A percentile compares a stretch with the other conserved stretches of the same genome.
phyloP scores from a whole-genome alignment of 2,888 invertebrate species.

The Strigamia crassipes region DNA sequence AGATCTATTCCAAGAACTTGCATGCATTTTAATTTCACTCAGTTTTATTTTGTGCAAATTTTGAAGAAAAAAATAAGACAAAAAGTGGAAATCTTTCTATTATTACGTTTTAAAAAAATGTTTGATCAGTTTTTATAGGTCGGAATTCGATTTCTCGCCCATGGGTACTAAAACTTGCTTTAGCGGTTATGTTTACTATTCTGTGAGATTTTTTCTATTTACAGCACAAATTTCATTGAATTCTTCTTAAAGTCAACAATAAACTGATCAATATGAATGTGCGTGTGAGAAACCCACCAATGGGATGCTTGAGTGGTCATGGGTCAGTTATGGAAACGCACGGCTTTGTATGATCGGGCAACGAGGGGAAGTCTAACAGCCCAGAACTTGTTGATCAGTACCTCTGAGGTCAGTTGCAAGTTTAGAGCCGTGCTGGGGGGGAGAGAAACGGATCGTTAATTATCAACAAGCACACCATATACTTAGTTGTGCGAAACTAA shows the following conservation, averaged over 20 bases:
- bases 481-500: background rate
- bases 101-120: too few relatives aligned
- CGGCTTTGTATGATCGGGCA: background rate
- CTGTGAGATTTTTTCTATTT: background rate
- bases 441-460: background rate
- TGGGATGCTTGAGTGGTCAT: conserved; percentile 2
- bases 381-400: conserved; percentile 22
- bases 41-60: too few relatives aligned
- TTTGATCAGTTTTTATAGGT: too few relatives aligned
- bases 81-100: too few relatives aligned
- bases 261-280: background rate
- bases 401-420: conserved; percentile 18
- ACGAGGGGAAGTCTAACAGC: background rate
- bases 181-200: too few relatives aligned
- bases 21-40: too few relatives aligned
- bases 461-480: background rate
- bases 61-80: too few relatives aligned
- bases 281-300: background rate
- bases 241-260: background rate
- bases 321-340: conserved; percentile 17
- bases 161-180: too few relatives aligned
- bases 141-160: too few relatives aligned
- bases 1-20: too few relatives aligned
- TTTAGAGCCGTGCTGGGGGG: background rate
- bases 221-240: background rate